A percentile compares a stretch with the other conserved stretches of the same genome.
Conservation (phyloP, 2,797 vertebrate genomes). For the Sebastes kiyomatsui region DNA sequence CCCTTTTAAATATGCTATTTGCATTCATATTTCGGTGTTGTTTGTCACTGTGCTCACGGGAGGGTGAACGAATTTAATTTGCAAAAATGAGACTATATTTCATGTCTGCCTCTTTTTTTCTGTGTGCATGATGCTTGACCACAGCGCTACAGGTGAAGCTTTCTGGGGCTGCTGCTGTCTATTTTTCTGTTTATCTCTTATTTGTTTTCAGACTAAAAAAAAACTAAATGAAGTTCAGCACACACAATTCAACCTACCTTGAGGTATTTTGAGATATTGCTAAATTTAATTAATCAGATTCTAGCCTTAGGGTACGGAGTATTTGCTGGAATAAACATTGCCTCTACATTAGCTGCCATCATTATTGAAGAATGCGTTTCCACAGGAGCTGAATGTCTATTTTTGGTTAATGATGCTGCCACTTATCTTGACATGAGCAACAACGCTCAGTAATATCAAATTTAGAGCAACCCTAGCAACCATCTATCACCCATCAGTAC, state of each 20-base stretch:
- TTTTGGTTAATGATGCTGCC: conserved; percentile 50
- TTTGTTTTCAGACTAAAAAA: background rate
- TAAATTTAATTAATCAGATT: conserved; percentile 24
- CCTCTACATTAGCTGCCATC: conserved; percentile 29
- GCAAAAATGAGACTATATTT: conserved; percentile 52
- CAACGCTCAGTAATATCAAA: conserved; percentile 31
- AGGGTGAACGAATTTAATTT: conserved; percentile 64
- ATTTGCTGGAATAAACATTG: conserved; percentile 43
- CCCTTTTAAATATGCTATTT: conserved; percentile 78
- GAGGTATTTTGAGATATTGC: conserved; percentile 18
- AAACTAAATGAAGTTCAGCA: background rate
- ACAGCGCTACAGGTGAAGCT: background rate
- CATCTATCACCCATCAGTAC: conserved; percentile 41
- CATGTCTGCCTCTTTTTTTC: conserved; percentile 3
- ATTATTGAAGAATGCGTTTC: conserved; percentile 47
- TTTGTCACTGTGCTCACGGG: conserved; percentile 63
- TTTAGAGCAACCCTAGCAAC: conserved; percentile 19
- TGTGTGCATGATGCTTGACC: conserved; percentile 26
- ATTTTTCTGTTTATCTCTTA: background rate
- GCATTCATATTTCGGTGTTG: conserved; percentile 62
- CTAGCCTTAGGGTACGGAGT: conserved; percentile 18
- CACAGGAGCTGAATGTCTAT: conserved; percentile 41
- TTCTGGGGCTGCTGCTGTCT: background rate
- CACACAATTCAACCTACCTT: background rate
- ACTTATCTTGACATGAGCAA: conserved; percentile 41